These are phyloP conservation scores for Anniella stebbinsi DNA, from an alignment of 2,797 vertebrate genomes.

Conservation along the genomic window DNA sequence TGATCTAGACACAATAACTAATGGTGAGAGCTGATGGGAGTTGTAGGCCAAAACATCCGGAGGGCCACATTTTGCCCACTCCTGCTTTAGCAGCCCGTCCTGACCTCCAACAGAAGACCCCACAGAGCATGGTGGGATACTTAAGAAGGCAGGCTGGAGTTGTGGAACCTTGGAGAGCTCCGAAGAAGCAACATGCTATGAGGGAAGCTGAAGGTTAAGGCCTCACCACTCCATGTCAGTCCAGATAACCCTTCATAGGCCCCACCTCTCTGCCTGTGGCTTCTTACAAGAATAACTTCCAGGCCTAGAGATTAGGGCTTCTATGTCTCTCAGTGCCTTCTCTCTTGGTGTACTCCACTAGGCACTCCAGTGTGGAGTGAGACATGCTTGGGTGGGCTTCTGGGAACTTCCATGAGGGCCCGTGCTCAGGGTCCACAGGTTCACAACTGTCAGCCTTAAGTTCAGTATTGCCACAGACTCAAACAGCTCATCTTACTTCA, in stretches of 20 bases:
- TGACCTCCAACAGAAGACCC: not conserved
- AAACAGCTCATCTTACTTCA: not conserved
- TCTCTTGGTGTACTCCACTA: not conserved
- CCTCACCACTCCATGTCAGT: not conserved
- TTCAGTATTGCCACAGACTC: not conserved
- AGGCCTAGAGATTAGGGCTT: not conserved
- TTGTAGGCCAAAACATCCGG: too few species aligned
- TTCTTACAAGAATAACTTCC: not conserved
- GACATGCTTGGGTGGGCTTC: not conserved
- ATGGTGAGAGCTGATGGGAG: too few species aligned
- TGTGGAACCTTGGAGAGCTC: not conserved
- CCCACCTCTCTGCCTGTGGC: not conserved
- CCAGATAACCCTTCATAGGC: not conserved
- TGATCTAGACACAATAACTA: too few species aligned
- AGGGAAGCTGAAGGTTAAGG: not conserved
- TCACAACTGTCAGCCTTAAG: too few species aligned
- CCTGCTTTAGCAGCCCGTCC: not conserved
- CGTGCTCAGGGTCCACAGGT: not conserved
- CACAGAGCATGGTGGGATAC: too few species aligned
- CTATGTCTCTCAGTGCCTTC: not conserved
- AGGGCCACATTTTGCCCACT: too few species aligned
- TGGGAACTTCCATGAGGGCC: too few species aligned
- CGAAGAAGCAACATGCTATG: not conserved
- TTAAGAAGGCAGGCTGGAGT: not conserved
- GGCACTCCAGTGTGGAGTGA: not conserved